These are phyloP conservation scores for Theristicus caerulescens DNA, from an alignment of 2,113 vertebrate species.

Conservation along the genomic window DNA sequence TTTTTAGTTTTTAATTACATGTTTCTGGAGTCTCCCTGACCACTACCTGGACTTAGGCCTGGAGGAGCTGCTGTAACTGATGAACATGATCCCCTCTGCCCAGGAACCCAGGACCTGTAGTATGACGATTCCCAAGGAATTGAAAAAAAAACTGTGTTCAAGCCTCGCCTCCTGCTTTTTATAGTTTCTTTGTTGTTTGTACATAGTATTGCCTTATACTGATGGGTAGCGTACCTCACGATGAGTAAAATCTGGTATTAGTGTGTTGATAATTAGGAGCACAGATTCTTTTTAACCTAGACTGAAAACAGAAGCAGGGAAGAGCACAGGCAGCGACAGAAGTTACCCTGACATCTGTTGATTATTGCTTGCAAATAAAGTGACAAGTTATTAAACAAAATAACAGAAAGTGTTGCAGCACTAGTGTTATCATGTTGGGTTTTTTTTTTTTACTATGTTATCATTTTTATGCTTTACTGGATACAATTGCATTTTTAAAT, in stretches of 20 bases:
- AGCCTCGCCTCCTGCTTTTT: conserved; percentile 64
- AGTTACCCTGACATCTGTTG: conserved; percentile 86
- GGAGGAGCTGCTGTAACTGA: conserved; percentile 79
- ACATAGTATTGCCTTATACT: conserved; percentile 65
- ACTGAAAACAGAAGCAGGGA: conserved; percentile 78
- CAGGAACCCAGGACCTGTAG: conserved; percentile 79
- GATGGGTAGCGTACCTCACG: conserved; percentile 64
- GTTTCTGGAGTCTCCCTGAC: conserved; percentile 78
- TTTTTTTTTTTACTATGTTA: background rate
- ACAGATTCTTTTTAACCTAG: conserved; percentile 80
- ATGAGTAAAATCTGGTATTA: conserved; percentile 64
- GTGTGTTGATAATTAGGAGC: conserved; percentile 78
- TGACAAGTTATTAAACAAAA: conserved; percentile 65
- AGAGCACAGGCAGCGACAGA: conserved; percentile 74
- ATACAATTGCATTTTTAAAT: background rate
- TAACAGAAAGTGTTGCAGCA: conserved; percentile 10
- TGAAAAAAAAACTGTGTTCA: conserved; percentile 77
- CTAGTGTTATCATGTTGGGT: background rate
- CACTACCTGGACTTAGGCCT: conserved; percentile 86
- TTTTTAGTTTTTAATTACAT: conserved; percentile 91
- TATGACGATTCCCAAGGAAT: conserved; percentile 81
- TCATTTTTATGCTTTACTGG: background rate
- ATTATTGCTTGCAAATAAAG: conserved; percentile 67
- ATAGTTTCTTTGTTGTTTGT: conserved; percentile 76
- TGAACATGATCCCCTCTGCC: conserved; percentile 85